Percentiles rank a stretch among this genome's conserved stretches.
phyloP scores from a whole-genome alignment of 2,113 vertebrate genomes.

The Triplophysa siluroides region DNA sequence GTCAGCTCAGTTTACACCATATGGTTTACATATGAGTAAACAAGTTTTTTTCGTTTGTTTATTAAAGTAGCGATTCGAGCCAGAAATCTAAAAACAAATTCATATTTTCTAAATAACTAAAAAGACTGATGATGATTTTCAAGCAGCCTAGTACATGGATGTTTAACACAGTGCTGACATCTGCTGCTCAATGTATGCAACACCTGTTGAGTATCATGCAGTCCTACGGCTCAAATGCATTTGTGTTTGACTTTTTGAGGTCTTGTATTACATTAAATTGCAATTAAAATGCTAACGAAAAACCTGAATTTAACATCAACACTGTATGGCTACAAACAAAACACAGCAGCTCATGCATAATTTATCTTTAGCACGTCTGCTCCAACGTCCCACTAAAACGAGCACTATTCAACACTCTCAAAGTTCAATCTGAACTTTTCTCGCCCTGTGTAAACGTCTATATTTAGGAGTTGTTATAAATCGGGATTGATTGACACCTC shows the following conservation, averaged over 20 bases:
- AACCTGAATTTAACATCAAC: too few species aligned
- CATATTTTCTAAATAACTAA: too few species aligned
- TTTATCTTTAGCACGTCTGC: not conserved
- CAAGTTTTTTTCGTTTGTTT: not conserved
- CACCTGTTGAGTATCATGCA: not conserved
- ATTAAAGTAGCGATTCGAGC: not conserved
- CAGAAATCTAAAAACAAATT: not conserved
- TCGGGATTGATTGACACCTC: conserved; percentile 46
- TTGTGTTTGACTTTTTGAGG: not conserved
- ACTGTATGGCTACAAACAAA: too few species aligned
- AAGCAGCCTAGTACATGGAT: not conserved
- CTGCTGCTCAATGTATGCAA: conserved; percentile 28
- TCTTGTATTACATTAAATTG: not conserved
- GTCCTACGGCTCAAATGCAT: not conserved
- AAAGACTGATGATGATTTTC: too few species aligned
- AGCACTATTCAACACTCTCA: not conserved
- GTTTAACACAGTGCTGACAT: conserved; percentile 37
- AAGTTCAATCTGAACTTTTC: not conserved
- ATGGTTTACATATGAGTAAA: not conserved
- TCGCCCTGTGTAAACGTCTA: conserved; percentile 55
- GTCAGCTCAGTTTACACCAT: not conserved
- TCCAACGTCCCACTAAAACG: not conserved
- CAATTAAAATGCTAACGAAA: not conserved
- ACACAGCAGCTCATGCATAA: too few species aligned
- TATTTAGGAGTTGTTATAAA: conserved; percentile 73